Percentiles rank a stretch among this genome's conserved stretches.
Conservation (phyloP, 2,888 invertebrate species). For the Archips xylosteana region DNA sequence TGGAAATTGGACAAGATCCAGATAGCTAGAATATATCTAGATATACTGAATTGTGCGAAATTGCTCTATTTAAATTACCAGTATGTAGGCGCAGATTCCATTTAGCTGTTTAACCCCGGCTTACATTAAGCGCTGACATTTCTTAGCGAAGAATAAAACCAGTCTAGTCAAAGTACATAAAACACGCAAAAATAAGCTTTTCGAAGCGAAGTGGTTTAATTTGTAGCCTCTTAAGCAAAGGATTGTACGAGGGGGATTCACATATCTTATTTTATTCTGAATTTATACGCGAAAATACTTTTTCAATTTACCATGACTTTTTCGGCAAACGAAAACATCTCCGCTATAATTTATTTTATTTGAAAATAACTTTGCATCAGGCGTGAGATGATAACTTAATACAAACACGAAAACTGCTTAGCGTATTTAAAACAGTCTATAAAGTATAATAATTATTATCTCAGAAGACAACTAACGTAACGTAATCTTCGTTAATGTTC, state of each 20-base stretch:
- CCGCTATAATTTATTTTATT: no score
- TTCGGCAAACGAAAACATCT: no score
- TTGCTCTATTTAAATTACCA: conserved; percentile 61
- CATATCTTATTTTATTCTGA: no score
- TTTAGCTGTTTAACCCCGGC: not conserved
- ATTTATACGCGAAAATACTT: no score
- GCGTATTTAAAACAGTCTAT: not conserved
- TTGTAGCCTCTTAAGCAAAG: no score
- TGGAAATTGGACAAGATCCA: conserved; percentile 71
- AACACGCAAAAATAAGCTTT: not conserved
- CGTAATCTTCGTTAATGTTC: conserved; percentile 52
- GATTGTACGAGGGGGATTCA: no score
- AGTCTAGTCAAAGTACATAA: not conserved
- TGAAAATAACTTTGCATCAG: not conserved
- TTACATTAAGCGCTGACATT: not conserved
- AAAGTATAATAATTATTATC: conserved; percentile 31
- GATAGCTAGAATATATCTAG: conserved; percentile 40
- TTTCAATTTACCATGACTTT: no score
- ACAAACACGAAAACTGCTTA: no score
- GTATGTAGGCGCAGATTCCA: conserved; percentile 42
- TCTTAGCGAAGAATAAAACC: not conserved
- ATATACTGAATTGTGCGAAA: conserved; percentile 55
- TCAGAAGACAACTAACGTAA: conserved; percentile 44
- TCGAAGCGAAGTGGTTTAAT: not conserved
- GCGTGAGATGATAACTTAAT: no score